Conservation (phyloP, 35 echinoderm and acorn worm genomes). For the Patiria miniata region DNA sequence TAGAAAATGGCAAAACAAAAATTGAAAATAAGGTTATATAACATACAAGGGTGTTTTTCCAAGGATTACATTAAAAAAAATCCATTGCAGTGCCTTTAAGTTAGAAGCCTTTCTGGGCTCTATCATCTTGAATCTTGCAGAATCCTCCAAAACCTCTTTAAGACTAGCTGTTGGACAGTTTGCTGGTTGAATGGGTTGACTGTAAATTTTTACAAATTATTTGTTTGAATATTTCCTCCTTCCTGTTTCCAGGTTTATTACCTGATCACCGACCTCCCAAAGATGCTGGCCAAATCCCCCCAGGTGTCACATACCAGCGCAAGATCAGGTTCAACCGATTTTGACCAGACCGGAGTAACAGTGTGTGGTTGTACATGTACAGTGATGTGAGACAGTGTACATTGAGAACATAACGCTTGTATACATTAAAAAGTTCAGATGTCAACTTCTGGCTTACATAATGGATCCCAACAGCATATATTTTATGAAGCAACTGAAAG, state of each 20-base stretch:
- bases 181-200: too few species aligned
- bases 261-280: slow-evolving; percentile 51
- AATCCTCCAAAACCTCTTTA: too few species aligned
- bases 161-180: too few species aligned
- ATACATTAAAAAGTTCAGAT: neutral
- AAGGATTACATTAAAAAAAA: too few species aligned
- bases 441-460: neutral
- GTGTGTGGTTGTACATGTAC: neutral
- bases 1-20: too few species aligned
- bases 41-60: too few species aligned
- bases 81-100: too few species aligned
- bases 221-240: neutral
- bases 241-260: slow-evolving; percentile 42
- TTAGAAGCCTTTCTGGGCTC: too few species aligned
- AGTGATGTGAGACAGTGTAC: neutral
- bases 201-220: too few species aligned
- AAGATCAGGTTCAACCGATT: slow-evolving; percentile 22
- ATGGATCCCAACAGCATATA: neutral
- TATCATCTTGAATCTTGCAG: too few species aligned
- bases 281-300: slow-evolving; percentile 5
- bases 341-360: neutral
- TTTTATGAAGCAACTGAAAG: too few species aligned
- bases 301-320: neutral
- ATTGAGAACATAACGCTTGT: neutral
- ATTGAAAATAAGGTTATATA: too few species aligned